phyloP scores from a whole-genome alignment of 2,888 invertebrate genomes.

The Melanostoma mellinum region DNA sequence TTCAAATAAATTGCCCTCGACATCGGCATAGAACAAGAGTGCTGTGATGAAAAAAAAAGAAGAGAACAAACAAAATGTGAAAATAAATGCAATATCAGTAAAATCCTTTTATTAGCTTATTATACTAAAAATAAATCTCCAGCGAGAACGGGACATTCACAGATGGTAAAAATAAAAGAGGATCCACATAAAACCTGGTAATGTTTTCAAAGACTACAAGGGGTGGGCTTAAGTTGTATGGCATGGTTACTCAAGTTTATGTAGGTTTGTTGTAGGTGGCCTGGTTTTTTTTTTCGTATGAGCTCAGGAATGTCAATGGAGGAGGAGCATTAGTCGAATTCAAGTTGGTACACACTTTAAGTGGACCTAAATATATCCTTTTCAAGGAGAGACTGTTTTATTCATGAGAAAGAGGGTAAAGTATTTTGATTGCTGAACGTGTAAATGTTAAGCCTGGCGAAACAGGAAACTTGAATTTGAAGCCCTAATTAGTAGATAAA shows the following conservation, averaged over 20 bases:
- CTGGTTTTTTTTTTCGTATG: slow-evolving; percentile 26
- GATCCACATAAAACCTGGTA: neutral
- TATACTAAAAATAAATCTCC: slow-evolving; percentile 38
- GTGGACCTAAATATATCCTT: slow-evolving; percentile 38
- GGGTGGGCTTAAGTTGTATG: slow-evolving; percentile 56
- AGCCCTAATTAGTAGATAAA: no score
- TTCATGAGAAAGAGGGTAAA: neutral
- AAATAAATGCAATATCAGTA: slow-evolving; percentile 61
- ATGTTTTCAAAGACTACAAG: slow-evolving; percentile 4
- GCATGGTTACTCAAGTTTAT: slow-evolving; percentile 54
- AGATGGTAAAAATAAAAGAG: slow-evolving; percentile 1
- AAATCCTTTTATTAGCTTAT: slow-evolving; percentile 68
- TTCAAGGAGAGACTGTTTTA: slow-evolving; percentile 33
- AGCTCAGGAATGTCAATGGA: slow-evolving; percentile 2
- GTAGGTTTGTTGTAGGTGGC: slow-evolving; percentile 44
- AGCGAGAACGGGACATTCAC: slow-evolving; percentile 28
- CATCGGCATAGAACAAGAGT: slow-evolving; percentile 3
- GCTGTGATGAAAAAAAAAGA: slow-evolving; percentile 34
- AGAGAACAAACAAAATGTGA: slow-evolving; percentile 21
- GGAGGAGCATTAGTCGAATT: slow-evolving; percentile 29
- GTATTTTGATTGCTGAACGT: no score
- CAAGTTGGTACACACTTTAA: slow-evolving; percentile 35
- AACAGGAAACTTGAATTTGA: no score
- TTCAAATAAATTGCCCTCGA: slow-evolving; percentile 34
- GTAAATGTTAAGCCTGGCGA: no score